Conservation (phyloP, 2,888 invertebrate genomes). For the Diarsia dahlii region DNA sequence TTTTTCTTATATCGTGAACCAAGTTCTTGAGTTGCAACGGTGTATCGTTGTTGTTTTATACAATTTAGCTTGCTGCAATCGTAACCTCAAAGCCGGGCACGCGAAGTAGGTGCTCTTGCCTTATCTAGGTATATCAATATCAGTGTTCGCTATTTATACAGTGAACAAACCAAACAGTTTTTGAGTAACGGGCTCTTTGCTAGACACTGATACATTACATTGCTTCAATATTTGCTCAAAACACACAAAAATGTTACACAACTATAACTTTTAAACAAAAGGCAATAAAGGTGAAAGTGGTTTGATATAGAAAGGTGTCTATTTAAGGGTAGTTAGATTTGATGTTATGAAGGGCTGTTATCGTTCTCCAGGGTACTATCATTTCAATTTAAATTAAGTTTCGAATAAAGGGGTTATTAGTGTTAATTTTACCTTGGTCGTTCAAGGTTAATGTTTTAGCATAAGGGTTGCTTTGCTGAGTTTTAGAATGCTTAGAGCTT, state of each 20-base stretch:
- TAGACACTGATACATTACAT: constrained; percentile 3
- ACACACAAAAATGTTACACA: neutral
- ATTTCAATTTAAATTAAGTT: constrained; percentile 58
- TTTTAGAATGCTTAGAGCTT: neutral
- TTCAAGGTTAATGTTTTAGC: constrained; percentile 48
- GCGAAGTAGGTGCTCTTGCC: no score
- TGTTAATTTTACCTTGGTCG: constrained; percentile 27
- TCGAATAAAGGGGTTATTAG: constrained; percentile 36
- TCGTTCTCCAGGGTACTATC: constrained; percentile 55
- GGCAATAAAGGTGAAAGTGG: constrained; percentile 12
- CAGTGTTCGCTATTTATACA: constrained; percentile 32
- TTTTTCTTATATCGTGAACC: no score
- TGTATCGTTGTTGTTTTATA: no score
- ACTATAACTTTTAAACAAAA: neutral
- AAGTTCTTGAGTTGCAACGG: no score
- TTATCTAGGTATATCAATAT: no score
- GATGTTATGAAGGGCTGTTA: constrained; percentile 42
- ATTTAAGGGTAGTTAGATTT: constrained; percentile 36
- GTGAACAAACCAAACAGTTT: constrained; percentile 17
- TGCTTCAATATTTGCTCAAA: constrained; percentile 10
- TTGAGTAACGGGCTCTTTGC: constrained; percentile 34
- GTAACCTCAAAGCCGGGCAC: no score
- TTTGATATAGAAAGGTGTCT: constrained; percentile 2
- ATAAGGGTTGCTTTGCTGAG: neutral
- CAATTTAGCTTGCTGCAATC: no score